Percentiles rank a stretch among this genome's conserved stretches.
Conservation (phyloP, 2,888 invertebrate species). For the Cryptus armator region DNA sequence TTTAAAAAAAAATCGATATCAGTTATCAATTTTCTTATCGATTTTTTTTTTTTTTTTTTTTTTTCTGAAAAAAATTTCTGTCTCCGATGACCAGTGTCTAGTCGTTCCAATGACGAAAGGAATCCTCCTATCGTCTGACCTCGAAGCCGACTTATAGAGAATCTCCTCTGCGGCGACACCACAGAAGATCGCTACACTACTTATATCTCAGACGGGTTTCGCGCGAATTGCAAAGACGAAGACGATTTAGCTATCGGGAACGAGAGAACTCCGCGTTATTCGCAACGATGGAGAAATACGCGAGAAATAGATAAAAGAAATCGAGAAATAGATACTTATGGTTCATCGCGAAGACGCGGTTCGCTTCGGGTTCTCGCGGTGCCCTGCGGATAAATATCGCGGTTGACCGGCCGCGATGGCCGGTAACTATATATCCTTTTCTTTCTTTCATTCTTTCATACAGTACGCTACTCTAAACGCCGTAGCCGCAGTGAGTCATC, state of each 20-base stretch:
- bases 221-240: constrained; percentile 37
- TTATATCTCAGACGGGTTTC: constrained; percentile 28
- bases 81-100: neutral
- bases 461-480: constrained; percentile 25
- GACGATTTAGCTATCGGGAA: constrained; percentile 36
- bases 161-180: constrained; percentile 24
- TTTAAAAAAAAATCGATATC: no score
- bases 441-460: neutral
- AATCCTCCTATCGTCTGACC: constrained; percentile 52
- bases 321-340: neutral
- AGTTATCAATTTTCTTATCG: no score
- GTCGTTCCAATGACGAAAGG: constrained; percentile 6
- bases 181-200: neutral
- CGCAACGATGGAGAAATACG: no score
- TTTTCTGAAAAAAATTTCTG: no score
- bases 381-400: constrained; percentile 42
- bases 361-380: constrained; percentile 18
- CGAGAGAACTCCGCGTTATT: neutral
- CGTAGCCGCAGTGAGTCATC: constrained; percentile 61
- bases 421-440: constrained; percentile 15
- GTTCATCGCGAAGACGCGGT: constrained; percentile 11
- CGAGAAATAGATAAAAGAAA: neutral
- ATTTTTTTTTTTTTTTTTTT: no score
- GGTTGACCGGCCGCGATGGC: constrained; percentile 45
- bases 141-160: constrained; percentile 57